phyloP scores from a whole-genome alignment of 2,113 vertebrate species.

The Psephotus haematonotus region DNA sequence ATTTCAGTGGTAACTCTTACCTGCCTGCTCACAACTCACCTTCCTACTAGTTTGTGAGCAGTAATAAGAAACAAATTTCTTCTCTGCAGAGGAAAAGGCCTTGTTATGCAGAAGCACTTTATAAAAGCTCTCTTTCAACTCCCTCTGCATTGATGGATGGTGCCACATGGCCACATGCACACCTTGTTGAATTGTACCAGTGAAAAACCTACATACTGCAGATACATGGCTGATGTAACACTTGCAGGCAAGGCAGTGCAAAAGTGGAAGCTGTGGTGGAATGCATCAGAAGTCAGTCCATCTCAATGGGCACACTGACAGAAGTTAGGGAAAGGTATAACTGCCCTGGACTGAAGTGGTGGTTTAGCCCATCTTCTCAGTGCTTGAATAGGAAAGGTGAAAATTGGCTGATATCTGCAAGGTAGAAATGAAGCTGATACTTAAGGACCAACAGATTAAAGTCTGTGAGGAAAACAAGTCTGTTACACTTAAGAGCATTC shows the following conservation, averaged over 20 bases:
- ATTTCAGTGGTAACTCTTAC: background rate
- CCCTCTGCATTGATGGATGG: background rate
- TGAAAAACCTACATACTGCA: background rate
- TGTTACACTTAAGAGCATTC: background rate
- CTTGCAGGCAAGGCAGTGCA: background rate
- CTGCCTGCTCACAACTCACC: background rate
- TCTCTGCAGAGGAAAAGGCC: accelerated
- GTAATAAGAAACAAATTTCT: background rate
- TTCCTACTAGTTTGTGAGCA: background rate
- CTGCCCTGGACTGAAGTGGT: background rate
- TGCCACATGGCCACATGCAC: background rate
- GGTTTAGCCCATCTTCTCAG: background rate
- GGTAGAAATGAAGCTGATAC: background rate
- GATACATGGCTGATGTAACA: background rate
- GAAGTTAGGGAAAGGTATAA: background rate
- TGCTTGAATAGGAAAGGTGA: background rate
- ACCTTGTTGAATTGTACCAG: background rate
- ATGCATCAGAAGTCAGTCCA: background rate
- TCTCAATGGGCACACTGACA: background rate
- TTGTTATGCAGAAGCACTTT: background rate
- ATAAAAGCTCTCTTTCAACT: background rate
- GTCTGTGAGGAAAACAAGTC: background rate
- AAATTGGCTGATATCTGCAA: background rate
- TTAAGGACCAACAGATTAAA: background rate
- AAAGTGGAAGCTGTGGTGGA: background rate